Conservation (phyloP, 2,113 vertebrate genomes). For the Callospermophilus lateralis region DNA sequence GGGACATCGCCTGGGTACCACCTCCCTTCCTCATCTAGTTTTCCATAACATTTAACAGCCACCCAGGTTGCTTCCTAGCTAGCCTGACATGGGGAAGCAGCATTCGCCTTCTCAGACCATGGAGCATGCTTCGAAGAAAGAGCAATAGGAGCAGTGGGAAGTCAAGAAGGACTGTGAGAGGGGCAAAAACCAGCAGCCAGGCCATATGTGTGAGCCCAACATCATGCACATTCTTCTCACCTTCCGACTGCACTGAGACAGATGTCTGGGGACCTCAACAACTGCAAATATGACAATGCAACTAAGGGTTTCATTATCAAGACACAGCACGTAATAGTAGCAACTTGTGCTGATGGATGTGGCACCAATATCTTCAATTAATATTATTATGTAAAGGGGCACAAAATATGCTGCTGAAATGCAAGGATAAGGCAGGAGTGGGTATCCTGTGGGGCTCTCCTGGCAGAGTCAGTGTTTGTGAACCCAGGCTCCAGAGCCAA, state of each 20-base stretch:
- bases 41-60: neutral
- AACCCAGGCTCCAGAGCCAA: neutral
- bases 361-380: neutral
- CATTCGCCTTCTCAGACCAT: neutral
- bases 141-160: neutral
- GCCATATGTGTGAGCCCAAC: neutral
- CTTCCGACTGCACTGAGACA: neutral
- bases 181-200: neutral
- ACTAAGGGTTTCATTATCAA: constrained; percentile 31
- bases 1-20: neutral
- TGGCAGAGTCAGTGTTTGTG: neutral
- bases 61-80: neutral
- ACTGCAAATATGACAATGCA: neutral
- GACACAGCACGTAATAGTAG: neutral
- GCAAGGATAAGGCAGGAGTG: rapidly evolving
- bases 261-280: neutral
- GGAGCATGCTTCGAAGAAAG: neutral
- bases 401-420: neutral
- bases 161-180: neutral
- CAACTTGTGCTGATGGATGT: neutral
- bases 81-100: neutral
- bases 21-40: neutral
- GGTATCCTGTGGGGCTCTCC: neutral
- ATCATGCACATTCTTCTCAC: neutral
- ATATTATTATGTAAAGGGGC: neutral